phyloP scores from a whole-genome alignment of 2,797 vertebrate genomes.

The Meriones psammophilus region DNA sequence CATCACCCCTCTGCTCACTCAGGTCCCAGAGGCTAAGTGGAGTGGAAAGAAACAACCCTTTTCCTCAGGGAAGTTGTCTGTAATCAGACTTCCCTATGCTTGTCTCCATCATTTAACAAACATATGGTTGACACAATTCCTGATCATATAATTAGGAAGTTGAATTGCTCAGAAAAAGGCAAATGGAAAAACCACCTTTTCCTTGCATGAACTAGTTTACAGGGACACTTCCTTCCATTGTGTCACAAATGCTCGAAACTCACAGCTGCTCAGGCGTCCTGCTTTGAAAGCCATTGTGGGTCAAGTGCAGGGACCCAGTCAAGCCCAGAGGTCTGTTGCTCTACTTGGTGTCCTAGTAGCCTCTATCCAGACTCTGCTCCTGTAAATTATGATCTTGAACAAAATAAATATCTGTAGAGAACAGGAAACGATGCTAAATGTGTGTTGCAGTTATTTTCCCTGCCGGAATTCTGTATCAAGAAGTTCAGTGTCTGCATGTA shows the following conservation, averaged over 20 bases:
- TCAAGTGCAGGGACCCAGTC: neutral
- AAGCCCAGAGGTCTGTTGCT: neutral
- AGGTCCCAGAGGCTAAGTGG: neutral
- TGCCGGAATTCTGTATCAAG: neutral
- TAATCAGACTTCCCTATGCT: conserved; percentile 73
- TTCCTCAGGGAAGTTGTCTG: conserved; percentile 64
- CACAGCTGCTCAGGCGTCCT: conserved; percentile 5
- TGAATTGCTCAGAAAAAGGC: conserved; percentile 67
- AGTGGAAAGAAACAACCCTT: neutral
- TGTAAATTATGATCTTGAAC: neutral
- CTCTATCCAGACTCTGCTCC: neutral
- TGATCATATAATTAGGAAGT: conserved; percentile 69
- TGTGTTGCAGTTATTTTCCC: neutral
- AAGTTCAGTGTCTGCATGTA: neutral
- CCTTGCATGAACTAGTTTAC: conserved; percentile 31
- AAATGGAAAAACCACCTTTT: conserved; percentile 73
- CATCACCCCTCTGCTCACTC: neutral
- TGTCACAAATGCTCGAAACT: neutral
- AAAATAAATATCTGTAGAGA: conserved; percentile 23
- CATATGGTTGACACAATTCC: conserved; percentile 66
- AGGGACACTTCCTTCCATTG: conserved; percentile 75
- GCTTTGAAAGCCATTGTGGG: neutral
- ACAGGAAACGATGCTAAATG: neutral
- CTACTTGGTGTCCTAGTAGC: neutral
- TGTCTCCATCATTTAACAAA: conserved; percentile 61